Percentiles rank a stretch among this genome's conserved stretches.
phyloP scores from a whole-genome alignment of 64 coral and sea anemone species.

The Pocillopora verrucosa region DNA sequence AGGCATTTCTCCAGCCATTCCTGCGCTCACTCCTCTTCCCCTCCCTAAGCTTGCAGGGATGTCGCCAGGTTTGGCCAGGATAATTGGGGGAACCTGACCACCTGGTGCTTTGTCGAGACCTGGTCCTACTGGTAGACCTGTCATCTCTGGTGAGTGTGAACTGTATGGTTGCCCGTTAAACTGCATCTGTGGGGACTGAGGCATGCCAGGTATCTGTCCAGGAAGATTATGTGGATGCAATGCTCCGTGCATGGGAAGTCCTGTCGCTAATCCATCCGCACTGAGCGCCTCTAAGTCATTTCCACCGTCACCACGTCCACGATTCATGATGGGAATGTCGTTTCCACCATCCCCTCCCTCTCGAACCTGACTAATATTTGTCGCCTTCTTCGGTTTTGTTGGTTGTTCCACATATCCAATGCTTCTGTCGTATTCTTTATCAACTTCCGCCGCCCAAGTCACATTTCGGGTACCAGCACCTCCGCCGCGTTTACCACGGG shows the following conservation, averaged over 20 bases:
- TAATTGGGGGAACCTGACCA: slow-evolving; percentile 49
- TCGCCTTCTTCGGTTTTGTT: slow-evolving; percentile 37
- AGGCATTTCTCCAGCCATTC: slow-evolving; percentile 29
- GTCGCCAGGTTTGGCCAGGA: slow-evolving; percentile 74
- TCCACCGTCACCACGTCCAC: slow-evolving; percentile 58
- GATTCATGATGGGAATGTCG: slow-evolving; percentile 45
- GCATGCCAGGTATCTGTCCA: slow-evolving; percentile 25
- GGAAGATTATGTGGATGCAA: slow-evolving; percentile 10
- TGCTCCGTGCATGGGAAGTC: neutral
- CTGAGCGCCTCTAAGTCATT: slow-evolving; percentile 48
- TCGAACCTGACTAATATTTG: slow-evolving; percentile 68
- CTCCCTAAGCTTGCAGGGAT: slow-evolving; percentile 57
- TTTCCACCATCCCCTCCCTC: slow-evolving; percentile 81
- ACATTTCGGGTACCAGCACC: slow-evolving; percentile 67
- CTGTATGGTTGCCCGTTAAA: slow-evolving; percentile 22
- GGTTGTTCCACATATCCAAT: slow-evolving; percentile 79
- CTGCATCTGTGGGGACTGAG: slow-evolving; percentile 1
- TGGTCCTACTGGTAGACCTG: neutral
- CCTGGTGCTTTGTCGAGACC: slow-evolving; percentile 22
- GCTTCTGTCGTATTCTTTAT: slow-evolving; percentile 93
- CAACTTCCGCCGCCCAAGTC: slow-evolving; percentile 84
- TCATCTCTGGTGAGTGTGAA: slow-evolving; percentile 14
- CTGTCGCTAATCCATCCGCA: slow-evolving; percentile 36
- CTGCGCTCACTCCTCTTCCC: slow-evolving; percentile 63
- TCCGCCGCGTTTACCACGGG: slow-evolving; percentile 33